phyloP scores from a whole-genome alignment of 2,888 invertebrate species.

The Tipula vernalis region DNA sequence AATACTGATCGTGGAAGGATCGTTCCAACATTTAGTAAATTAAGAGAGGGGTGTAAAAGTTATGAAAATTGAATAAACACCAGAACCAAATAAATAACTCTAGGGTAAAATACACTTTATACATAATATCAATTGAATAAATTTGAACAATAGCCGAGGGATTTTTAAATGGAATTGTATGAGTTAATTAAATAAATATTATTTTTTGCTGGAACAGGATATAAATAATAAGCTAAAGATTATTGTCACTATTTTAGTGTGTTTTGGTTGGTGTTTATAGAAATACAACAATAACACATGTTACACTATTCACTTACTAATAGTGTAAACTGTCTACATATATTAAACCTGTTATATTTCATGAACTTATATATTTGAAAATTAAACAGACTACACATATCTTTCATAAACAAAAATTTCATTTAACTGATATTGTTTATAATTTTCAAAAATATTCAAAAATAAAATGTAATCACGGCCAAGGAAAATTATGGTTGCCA shows the following conservation, averaged over 20 bases:
- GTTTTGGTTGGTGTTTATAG: not conserved
- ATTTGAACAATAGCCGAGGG: not conserved
- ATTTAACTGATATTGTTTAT: not conserved
- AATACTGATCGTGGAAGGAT: not conserved
- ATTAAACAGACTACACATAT: not conserved
- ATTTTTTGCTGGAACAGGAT: not conserved
- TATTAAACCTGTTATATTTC: not conserved
- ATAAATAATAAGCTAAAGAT: not conserved
- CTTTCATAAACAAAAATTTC: not conserved
- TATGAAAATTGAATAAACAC: not conserved
- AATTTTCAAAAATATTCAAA: not conserved
- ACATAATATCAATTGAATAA: not conserved
- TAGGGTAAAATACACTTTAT: not conserved
- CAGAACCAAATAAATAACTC: not conserved
- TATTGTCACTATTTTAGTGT: not conserved
- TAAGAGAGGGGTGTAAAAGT: not conserved
- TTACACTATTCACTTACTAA: not conserved
- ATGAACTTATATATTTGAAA: not conserved
- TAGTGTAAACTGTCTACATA: not conserved
- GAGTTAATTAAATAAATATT: constrained; percentile 4
- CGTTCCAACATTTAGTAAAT: not conserved
- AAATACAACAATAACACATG: not conserved
- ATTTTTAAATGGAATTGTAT: not conserved
- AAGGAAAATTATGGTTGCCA: not conserved
- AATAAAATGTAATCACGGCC: not conserved